phyloP scores from a whole-genome alignment of 2,113 vertebrate genomes.

The Tinamus guttatus region DNA sequence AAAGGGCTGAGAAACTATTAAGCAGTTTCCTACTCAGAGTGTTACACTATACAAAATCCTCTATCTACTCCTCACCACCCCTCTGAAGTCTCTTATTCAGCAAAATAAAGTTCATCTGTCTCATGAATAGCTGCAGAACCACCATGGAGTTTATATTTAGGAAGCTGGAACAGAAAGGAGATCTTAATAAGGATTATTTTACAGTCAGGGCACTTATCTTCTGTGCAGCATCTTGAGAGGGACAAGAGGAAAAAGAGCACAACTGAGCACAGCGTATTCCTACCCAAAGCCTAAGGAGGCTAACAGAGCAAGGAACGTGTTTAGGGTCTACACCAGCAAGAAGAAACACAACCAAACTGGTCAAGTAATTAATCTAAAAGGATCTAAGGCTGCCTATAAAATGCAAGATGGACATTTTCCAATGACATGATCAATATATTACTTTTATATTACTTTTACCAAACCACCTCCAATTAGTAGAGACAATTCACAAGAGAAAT shows the following conservation, averaged over 20 bases:
- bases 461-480: background rate
- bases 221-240: background rate
- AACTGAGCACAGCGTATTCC: background rate
- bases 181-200: background rate
- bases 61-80: background rate
- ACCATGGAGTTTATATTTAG: background rate
- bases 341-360: background rate
- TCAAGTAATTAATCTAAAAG: background rate
- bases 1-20: background rate
- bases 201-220: background rate
- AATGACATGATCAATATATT: background rate
- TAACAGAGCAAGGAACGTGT: background rate
- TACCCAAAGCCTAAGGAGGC: background rate
- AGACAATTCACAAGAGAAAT: background rate
- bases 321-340: background rate
- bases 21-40: background rate
- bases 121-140: background rate
- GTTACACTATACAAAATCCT: background rate
- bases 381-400: background rate
- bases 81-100: background rate
- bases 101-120: background rate
- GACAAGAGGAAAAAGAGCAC: background rate
- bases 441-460: background rate
- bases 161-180: background rate
- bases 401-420: background rate